Conservation (phyloP, 1,140 invertebrate genomes). For the Megalopta genalis region DNA sequence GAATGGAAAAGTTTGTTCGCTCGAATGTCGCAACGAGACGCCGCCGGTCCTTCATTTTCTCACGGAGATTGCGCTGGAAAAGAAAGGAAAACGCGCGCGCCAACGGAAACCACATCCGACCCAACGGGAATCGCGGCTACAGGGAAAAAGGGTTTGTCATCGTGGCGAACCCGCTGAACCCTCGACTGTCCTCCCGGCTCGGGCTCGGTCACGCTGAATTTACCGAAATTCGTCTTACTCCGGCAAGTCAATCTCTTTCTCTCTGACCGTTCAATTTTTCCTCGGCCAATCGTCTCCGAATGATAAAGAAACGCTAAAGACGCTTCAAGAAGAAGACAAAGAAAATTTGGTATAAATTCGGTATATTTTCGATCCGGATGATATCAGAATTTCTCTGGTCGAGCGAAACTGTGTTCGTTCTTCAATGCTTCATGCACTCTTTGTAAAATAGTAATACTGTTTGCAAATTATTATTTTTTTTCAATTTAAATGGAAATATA, state of each 20-base stretch:
- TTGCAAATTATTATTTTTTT: too few relatives aligned
- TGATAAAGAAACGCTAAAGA: not conserved
- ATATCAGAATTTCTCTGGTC: too few relatives aligned
- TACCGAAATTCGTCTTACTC: slow-evolving; percentile 28
- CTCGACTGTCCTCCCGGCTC: not conserved
- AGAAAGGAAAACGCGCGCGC: slow-evolving; percentile 27
- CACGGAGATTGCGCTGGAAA: slow-evolving; percentile 51
- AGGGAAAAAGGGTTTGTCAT: not conserved
- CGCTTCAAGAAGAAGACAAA: too few relatives aligned
- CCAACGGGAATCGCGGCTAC: not conserved
- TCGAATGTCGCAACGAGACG: slow-evolving; percentile 19
- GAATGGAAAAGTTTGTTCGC: slow-evolving; percentile 47
- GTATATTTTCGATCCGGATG: too few relatives aligned
- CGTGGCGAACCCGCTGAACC: slow-evolving; percentile 19
- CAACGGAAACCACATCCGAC: not conserved
- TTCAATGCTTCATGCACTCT: too few relatives aligned
- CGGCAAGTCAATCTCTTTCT: not conserved
- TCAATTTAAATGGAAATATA: too few relatives aligned
- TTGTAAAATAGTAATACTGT: too few relatives aligned
- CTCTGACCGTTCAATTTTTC: not conserved
- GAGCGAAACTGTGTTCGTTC: too few relatives aligned
- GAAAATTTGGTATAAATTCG: too few relatives aligned
- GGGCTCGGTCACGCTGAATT: not conserved
- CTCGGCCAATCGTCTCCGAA: not conserved
- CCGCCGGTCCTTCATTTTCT: slow-evolving; percentile 55